Base-by-base conservation (phyloP, 2,888 invertebrate genomes). In the Callyntrura guangdongensis region DNA sequence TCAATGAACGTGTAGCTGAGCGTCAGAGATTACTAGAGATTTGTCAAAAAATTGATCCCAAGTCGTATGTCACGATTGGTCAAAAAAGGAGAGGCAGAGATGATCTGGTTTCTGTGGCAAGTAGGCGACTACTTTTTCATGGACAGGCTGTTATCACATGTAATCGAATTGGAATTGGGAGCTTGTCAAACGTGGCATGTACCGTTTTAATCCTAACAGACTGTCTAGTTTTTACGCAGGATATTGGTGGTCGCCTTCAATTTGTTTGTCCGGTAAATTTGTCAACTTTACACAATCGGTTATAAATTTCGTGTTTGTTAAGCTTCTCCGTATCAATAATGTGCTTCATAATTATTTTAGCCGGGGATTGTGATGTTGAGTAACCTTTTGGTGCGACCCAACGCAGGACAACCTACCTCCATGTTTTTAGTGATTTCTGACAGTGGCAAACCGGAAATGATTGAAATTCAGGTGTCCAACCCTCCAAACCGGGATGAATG, bases 361-460 rank as follows among this genome's bases (percentile, higher is more conserved):
- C 98, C 98, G 81, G 98, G 99, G 92, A 98, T 99, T 86, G 98
- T 99, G 14, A 98, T 99, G 0, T 96, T 99, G 86, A 98, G 98
- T 95, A 98, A 98, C 95, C 95, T 99, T 85, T 95, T 99, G 88
- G 98, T 99, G 8, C 96, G 99, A 20, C 99, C 99, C 95, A 99
- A 99, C 95, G 98, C 99, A 0, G 98, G 98, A 85, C 97, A 97
- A 87, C 94, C 95, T 67, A 98, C 98, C 94, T 97, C 97, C 1
- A 97, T 99, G 94, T 99, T 99, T 95, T 96, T 99, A 86, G 98
- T 99, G 94, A 98, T 92, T 82, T 98, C 98, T 93, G 98, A 98
- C 94, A 98, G 98, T 5, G 96, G 97, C 4, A 98, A 97, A 94
- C 99, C 99, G 0, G 99, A 99, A 96, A 99, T 99, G 99, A 99